phyloP scores from a whole-genome alignment of 2,797 vertebrate species.

The Paguma larvata region DNA sequence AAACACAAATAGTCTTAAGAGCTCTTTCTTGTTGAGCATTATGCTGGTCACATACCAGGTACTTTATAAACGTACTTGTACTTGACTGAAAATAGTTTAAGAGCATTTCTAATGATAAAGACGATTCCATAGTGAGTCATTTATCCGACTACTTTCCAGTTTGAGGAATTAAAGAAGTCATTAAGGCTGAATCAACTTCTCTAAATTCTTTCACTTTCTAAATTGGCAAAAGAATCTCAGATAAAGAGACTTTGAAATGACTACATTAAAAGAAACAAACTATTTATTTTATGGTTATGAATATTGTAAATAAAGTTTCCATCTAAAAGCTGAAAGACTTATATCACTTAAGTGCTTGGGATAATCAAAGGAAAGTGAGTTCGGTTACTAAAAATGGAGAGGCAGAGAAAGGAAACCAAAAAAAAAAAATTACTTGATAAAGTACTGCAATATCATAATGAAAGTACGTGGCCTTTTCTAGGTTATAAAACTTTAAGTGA shows the following conservation, averaged over 20 bases:
- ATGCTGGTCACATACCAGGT: neutral
- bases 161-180: constrained; percentile 31
- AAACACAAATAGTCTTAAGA: neutral
- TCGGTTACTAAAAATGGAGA: constrained; percentile 68
- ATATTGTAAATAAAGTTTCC: constrained; percentile 65
- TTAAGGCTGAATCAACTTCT: constrained; percentile 53
- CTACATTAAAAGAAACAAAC: constrained; percentile 68
- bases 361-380: constrained; percentile 72
- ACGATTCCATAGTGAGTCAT: constrained; percentile 21
- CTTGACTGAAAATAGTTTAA: constrained; percentile 48
- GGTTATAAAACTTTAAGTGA: constrained; percentile 68
- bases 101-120: constrained; percentile 44
- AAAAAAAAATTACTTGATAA: constrained; percentile 46
- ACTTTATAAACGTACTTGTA: constrained; percentile 47
- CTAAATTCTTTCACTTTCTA: constrained; percentile 55
- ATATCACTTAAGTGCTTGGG: constrained; percentile 68
- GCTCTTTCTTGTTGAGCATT: constrained; percentile 30
- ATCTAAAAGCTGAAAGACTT: constrained; percentile 68
- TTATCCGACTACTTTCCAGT: constrained; percentile 49
- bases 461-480: constrained; percentile 69
- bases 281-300: constrained; percentile 55
- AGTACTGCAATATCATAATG: constrained; percentile 56
- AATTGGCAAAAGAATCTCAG: constrained; percentile 64
- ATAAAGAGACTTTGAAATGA: constrained; percentile 50
- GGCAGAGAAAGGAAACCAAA: constrained; percentile 52